Percentiles rank a stretch among this genome's conserved stretches.
Evolutionary conservation across 2,888 invertebrate species (phyloP).

Genomic region (Noctua pronuba): DNA sequence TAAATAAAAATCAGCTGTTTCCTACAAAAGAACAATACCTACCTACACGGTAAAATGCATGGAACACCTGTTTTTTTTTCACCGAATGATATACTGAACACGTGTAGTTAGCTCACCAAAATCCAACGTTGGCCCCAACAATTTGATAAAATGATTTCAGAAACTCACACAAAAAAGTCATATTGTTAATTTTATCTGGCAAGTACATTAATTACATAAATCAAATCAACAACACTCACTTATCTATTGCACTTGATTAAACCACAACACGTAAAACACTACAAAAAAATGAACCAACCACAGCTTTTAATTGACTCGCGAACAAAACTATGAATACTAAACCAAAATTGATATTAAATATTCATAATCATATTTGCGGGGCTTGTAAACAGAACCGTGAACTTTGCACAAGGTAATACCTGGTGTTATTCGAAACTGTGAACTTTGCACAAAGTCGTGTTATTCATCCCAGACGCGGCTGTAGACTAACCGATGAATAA

Average conservation of each 20-base stretch:
- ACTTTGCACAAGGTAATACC: constrained; percentile 30
- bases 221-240: constrained; percentile 17
- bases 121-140: neutral
- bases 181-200: neutral
- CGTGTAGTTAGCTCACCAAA: too few relatives aligned
- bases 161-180: neutral
- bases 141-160: neutral
- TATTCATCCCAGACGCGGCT: constrained; percentile 62
- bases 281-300: neutral
- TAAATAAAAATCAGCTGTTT: too few relatives aligned
- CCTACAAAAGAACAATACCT: too few relatives aligned
- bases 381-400: constrained; percentile 33
- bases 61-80: too few relatives aligned
- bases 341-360: constrained; percentile 43
- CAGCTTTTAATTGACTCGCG: constrained; percentile 38
- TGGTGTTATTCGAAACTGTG: constrained; percentile 53
- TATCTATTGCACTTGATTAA: constrained; percentile 39
- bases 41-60: too few relatives aligned
- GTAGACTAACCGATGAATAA: constrained; percentile 70
- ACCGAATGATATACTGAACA: too few relatives aligned
- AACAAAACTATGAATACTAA: constrained; percentile 57
- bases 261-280: constrained; percentile 10
- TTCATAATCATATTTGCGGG: constrained; percentile 48
- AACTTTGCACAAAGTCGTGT: constrained; percentile 46
- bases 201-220: neutral